phyloP scores from a whole-genome alignment of 2,113 vertebrate species.

The Sitta europaea region DNA sequence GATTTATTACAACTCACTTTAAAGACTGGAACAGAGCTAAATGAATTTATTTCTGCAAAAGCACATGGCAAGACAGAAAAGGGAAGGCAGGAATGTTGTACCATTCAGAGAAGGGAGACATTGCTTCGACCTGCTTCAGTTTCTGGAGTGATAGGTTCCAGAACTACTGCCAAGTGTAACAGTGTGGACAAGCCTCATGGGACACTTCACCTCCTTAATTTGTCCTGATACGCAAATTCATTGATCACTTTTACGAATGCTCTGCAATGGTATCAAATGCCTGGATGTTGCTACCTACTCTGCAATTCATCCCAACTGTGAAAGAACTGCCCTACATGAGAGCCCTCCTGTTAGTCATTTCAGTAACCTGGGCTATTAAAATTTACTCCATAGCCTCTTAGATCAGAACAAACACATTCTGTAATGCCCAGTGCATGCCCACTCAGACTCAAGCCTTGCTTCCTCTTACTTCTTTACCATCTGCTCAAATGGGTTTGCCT shows the following conservation, averaged over 20 bases:
- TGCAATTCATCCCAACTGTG: neutral
- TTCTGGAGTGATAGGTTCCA: neutral
- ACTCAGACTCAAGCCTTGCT: neutral
- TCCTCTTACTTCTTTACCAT: neutral
- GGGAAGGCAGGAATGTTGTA: neutral
- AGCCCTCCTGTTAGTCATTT: neutral
- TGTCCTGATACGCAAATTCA: neutral
- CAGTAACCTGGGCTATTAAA: neutral
- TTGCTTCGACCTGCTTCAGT: neutral
- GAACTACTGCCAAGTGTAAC: neutral
- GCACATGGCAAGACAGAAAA: neutral
- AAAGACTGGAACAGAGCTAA: neutral
- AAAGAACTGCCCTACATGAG: neutral
- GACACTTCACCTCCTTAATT: neutral
- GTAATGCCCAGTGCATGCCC: neutral
- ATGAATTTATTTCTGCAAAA: conserved; percentile 15
- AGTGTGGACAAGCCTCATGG: neutral
- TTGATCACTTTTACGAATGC: neutral
- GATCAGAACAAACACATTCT: neutral
- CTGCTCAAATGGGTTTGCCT: neutral
- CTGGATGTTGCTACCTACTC: neutral
- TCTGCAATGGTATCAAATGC: neutral
- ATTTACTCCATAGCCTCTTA: neutral
- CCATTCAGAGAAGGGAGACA: neutral
- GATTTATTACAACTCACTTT: conserved; percentile 27